Evolutionary conservation across 2,888 invertebrate genomes (phyloP).

Genomic region (Rotaria magnacalcarata): DNA sequence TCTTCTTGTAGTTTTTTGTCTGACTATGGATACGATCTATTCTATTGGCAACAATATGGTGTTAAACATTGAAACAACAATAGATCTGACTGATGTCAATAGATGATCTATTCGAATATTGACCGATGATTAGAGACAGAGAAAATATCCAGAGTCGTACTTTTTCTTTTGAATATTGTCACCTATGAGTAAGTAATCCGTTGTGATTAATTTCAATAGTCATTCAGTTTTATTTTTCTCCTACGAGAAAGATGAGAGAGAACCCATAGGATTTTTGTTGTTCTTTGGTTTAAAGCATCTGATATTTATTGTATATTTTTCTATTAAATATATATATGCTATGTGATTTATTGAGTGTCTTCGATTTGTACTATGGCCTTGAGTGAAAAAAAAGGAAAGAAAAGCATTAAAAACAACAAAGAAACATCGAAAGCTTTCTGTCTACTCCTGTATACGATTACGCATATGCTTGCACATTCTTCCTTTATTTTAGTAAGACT

Average conservation of each 20-base stretch:
- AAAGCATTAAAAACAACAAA: background rate
- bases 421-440: background rate
- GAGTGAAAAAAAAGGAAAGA: background rate
- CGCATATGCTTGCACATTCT: background rate
- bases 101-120: background rate
- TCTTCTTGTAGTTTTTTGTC: background rate
- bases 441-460: background rate
- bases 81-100: background rate
- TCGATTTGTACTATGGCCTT: background rate
- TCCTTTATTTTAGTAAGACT: slow-evolving; percentile 9
- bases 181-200: background rate
- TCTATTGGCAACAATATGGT: background rate
- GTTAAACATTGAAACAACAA: background rate
- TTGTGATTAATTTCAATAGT: background rate
- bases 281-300: background rate
- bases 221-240: no score
- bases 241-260: no score
- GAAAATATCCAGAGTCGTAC: no score
- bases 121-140: background rate
- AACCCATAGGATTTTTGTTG: background rate
- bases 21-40: background rate
- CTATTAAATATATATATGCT: background rate
- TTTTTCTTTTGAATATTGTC: background rate
- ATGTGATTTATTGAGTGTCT: background rate
- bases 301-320: background rate